Conservation (phyloP, 2,797 vertebrate species). For the Poeciliopsis gracilis region DNA sequence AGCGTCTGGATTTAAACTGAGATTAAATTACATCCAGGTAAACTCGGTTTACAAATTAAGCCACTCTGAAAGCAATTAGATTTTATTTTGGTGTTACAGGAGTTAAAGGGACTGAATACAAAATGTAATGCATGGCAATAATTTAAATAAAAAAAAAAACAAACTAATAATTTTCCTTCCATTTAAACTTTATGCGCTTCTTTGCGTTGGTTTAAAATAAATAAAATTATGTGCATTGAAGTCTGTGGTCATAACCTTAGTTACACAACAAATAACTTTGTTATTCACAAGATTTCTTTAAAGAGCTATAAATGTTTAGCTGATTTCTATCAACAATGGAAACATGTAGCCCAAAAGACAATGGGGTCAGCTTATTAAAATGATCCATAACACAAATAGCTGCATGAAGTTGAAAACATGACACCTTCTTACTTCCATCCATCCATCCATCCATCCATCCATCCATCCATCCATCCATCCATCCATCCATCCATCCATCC, state of each 20-base stretch:
- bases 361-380: neutral
- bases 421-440: neutral
- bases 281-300: neutral
- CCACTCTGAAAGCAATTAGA: neutral
- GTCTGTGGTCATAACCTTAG: neutral
- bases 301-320: neutral
- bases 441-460: neutral
- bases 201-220: neutral
- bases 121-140: neutral
- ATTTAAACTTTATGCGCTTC: neutral
- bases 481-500: too few species aligned
- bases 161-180: neutral
- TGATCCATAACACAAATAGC: neutral
- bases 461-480: too few species aligned
- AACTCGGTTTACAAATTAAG: neutral
- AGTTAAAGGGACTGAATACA: neutral
- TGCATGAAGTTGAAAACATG: neutral
- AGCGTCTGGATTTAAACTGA: neutral
- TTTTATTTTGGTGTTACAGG: neutral
- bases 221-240: neutral
- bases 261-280: neutral
- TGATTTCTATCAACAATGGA: neutral
- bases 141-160: neutral
- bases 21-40: neutral
- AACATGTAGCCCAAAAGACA: neutral